Percentiles rank a stretch among this genome's conserved stretches.
phyloP scores from a whole-genome alignment of 2,113 vertebrate species.

The Mola mola region DNA sequence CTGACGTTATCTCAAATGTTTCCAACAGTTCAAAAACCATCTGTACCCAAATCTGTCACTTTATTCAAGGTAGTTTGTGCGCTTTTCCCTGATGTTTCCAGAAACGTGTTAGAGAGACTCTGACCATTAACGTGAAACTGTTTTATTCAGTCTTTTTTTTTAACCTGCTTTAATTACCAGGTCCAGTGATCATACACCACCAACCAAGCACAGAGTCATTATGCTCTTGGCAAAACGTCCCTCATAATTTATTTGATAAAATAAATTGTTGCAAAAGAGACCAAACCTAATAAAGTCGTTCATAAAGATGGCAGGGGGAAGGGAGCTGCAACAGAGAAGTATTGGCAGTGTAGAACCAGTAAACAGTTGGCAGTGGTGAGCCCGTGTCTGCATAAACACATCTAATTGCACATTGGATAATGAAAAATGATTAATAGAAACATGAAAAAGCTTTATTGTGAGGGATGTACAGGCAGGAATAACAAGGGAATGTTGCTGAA shows the following conservation, averaged over 20 bases:
- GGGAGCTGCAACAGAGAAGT: constrained; percentile 10
- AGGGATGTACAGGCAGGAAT: constrained; percentile 1
- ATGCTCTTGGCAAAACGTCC: neutral
- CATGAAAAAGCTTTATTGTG: constrained; percentile 3
- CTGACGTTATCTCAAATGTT: no score
- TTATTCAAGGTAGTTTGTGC: no score
- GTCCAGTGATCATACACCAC: neutral
- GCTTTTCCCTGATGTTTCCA: no score
- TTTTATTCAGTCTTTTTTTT: no score
- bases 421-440: constrained; percentile 9
- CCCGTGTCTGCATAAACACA: constrained; percentile 11
- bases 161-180: no score
- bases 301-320: constrained; percentile 8
- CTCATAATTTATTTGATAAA: constrained; percentile 32
- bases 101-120: no score
- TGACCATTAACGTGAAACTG: no score
- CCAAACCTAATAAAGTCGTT: constrained; percentile 38
- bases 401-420: constrained; percentile 36
- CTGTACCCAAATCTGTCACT: no score
- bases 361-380: constrained; percentile 24
- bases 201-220: neutral
- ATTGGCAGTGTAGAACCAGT: constrained; percentile 17
- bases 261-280: constrained; percentile 25
- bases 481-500: neutral
- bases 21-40: no score